Evolutionary conservation across 2,113 vertebrate species (phyloP).

Genomic region (Labeo rohita): DNA sequence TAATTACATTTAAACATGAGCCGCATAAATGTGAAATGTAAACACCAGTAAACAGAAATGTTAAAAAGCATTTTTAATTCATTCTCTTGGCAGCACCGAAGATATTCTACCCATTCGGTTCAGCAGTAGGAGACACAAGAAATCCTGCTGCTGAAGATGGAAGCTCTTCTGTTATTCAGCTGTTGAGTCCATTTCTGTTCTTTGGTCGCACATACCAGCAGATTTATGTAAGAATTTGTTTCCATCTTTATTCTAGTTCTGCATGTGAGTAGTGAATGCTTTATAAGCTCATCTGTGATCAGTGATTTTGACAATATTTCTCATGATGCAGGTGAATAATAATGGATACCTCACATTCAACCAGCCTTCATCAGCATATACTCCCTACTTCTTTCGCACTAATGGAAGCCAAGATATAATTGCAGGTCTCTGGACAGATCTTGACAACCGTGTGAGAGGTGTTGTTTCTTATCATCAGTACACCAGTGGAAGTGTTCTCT

Average conservation of each 20-base stretch:
- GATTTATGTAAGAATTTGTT: conserved; percentile 44
- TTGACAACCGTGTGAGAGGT: conserved; percentile 44
- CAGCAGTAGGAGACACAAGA: not conserved
- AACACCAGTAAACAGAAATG: too few species aligned
- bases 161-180: too few species aligned
- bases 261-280: not conserved
- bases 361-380: fast-evolving
- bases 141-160: too few species aligned
- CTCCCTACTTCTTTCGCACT: not conserved
- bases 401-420: conserved; percentile 12
- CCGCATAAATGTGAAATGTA: not conserved
- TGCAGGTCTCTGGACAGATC: conserved; percentile 56
- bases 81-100: too few species aligned
- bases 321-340: conserved; percentile 33
- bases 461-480: conserved; percentile 57
- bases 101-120: too few species aligned
- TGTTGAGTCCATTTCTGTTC: not conserved
- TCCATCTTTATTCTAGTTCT: not conserved
- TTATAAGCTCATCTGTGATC: not conserved
- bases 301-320: not conserved
- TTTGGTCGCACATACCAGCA: conserved; percentile 20
- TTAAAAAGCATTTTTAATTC: too few species aligned
- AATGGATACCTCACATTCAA: conserved; percentile 44
- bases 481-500: fast-evolving
- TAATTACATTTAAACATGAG: not conserved